Base-by-base conservation (phyloP, 2,113 vertebrate species). In the Diglossa brunneiventris region DNA sequence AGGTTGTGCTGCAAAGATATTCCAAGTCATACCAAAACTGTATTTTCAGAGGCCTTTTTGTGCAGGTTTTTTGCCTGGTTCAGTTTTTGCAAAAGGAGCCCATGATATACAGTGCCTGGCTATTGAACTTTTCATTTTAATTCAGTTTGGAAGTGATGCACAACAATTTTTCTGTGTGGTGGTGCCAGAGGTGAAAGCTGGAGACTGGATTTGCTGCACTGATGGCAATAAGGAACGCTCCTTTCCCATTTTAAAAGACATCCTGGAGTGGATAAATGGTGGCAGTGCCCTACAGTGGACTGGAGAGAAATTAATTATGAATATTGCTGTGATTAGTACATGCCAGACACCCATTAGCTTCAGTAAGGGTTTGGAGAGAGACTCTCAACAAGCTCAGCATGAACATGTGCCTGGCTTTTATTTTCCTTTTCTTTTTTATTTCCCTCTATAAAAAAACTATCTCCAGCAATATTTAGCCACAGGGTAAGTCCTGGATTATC, bases 311-410 rank as follows among this genome's bases (percentile, higher is more conserved):
- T 88, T 74, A 64, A 59, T 90, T 83, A 62, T 88, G 66, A 62
- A 82, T 96, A 84, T 86, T 90, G 41, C 44, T 79, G 16, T 92
- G 83, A 78, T 87, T 90, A 77, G 74, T 72, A 62, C 22, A 28
- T 85, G 42, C 89, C 75, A 88, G 82, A 93, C 33, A 89, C n/a
- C 75, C 47, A 72, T 79, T 83, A 87, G 50, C 50, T 82, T 55
- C 83, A 73, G 41, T 61, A 69, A 58, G 67, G 89, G 33, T 42
- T 95, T 95, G 73, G 53, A 90, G 72, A 89, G 31, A 30, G 31
- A 44, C 50, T 92, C 30, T 79, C 7, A 69, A 53, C 31, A 53
- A 42, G 58, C 63, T 70, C 52, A 49, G 12, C 8, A 5, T 68
- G 35, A 74, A 63, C 17, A 15, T 41, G n/a, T 73, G 22, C 8